Base-by-base conservation (phyloP, 2,888 invertebrate genomes). In the Panzeria rudis region DNA sequence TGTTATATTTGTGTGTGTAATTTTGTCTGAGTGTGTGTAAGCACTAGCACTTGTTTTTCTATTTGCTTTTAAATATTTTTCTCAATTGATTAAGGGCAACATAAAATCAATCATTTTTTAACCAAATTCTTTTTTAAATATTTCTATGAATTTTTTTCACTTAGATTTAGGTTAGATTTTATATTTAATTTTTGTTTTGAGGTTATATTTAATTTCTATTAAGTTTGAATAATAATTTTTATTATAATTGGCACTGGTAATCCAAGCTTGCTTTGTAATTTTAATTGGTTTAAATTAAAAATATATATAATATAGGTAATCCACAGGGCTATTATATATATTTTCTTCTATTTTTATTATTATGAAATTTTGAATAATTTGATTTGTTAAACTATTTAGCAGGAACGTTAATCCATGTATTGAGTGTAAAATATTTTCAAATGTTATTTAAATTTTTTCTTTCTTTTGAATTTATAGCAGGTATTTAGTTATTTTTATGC, bases 351-450 rank as follows among this genome's bases (percentile, higher is more conserved):
- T 80, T 73, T 76, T 29, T 29, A n/a, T 84, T 76, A 61, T 81
- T 86, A 78, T 87, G 62, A 54, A 68, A 86, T 79, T 80, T 84
- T 86, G 80, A 83, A 68, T 79, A 84, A 71, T 72, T 77, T 72
- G 25, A 68, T 79, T 76, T 77, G 52, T 79, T 73, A 59, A 80
- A 72, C 75, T 79, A 72, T 81, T 73, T 84, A 87, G 88, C 88
- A 91, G 91, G 90, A 92, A 91, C 90, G 89, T 91, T 91, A 90
- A 91, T 91, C 91, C 91, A 91, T 92, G 79, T 84, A 83, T 87
- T 87, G 83, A 87, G 81, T 87, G 86, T 80, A 87, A 79, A 75
- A 79, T 83, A 72, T 86, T 78, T 83, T 69, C 73, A 41, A 50
- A 82, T 83, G 56, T 50, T 80, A 78, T 52, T 73, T 76, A 69